Conservation (phyloP, 1,140 invertebrate genomes). For the Atta texana region DNA sequence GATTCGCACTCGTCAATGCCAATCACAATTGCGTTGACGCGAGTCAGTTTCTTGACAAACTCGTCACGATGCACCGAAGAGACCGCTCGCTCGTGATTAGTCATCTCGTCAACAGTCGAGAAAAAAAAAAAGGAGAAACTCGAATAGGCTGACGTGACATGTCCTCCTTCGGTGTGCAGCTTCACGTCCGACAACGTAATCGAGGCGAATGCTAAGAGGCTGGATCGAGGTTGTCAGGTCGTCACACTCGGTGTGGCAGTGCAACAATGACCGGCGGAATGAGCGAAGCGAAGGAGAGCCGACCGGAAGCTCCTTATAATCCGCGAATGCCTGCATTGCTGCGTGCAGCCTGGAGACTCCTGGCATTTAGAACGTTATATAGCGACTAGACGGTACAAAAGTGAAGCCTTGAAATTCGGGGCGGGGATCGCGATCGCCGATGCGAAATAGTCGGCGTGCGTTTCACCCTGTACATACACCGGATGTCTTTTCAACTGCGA, state of each 20-base stretch:
- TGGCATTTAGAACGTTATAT: slow-evolving; percentile 18
- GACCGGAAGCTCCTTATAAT: slow-evolving; percentile 82
- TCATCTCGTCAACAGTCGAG: slow-evolving; percentile 26
- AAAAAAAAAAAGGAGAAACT: slow-evolving; percentile 14
- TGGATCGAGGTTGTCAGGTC: slow-evolving; percentile 82
- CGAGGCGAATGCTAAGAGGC: slow-evolving; percentile 64
- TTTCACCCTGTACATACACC: slow-evolving; percentile 21
- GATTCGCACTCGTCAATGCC: neutral
- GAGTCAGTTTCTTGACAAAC: slow-evolving; percentile 33
- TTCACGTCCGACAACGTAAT: slow-evolving; percentile 70
- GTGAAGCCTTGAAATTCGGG: slow-evolving; percentile 54
- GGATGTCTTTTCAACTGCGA: slow-evolving; percentile 55
- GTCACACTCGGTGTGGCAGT: slow-evolving; percentile 81
- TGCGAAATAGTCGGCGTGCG: slow-evolving; percentile 36
- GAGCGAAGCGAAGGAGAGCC: slow-evolving; percentile 73
- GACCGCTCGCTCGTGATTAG: slow-evolving; percentile 33
- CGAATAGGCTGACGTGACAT: slow-evolving; percentile 33
- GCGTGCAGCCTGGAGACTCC: slow-evolving; percentile 25
- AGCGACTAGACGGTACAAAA: slow-evolving; percentile 1
- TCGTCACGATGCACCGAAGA: slow-evolving; percentile 1
- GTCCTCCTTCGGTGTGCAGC: slow-evolving; percentile 62
- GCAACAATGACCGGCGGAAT: slow-evolving; percentile 81
- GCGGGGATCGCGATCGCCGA: slow-evolving; percentile 40
- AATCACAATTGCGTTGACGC: slow-evolving; percentile 25
- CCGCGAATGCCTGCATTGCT: slow-evolving; percentile 78